Evolutionary conservation across 2,113 vertebrate genomes (phyloP).

Genomic region (Carassius carassius): DNA sequence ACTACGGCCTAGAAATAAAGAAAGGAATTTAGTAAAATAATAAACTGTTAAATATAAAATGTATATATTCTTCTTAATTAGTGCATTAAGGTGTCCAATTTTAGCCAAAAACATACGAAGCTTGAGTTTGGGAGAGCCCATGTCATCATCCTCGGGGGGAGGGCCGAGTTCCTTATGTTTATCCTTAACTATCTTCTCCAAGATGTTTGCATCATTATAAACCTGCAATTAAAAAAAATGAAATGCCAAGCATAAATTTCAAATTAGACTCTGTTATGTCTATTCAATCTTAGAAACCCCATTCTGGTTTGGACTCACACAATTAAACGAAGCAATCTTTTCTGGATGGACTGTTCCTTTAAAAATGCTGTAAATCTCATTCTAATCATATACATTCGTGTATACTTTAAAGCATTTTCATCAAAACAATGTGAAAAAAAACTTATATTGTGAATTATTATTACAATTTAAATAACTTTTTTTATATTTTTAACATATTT

Average conservation of each 20-base stretch:
- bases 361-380: not conserved
- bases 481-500: no score
- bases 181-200: conserved; percentile 95
- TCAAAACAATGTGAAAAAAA: no score
- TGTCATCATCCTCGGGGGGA: conserved; percentile 87
- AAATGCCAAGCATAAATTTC: not conserved
- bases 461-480: no score
- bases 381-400: not conserved
- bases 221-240: conserved; percentile 74
- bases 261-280: not conserved
- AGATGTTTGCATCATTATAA: conserved; percentile 93
- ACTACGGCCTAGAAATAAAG: conserved; percentile 80
- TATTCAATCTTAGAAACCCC: not conserved
- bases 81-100: not conserved
- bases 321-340: not conserved
- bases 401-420: no score
- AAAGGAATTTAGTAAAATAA: not conserved
- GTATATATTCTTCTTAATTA: not conserved
- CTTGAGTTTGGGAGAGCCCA: conserved; percentile 95
- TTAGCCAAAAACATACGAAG: conserved; percentile 79
- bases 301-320: not conserved
- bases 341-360: not conserved
- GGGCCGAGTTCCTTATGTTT: conserved; percentile 95
- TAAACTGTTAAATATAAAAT: no score
- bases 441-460: no score